A percentile compares a stretch with the other conserved stretches of the same genome.
Evolutionary conservation across 2,797 vertebrate species (phyloP).

Genomic region (Eutrigla gurnardus): DNA sequence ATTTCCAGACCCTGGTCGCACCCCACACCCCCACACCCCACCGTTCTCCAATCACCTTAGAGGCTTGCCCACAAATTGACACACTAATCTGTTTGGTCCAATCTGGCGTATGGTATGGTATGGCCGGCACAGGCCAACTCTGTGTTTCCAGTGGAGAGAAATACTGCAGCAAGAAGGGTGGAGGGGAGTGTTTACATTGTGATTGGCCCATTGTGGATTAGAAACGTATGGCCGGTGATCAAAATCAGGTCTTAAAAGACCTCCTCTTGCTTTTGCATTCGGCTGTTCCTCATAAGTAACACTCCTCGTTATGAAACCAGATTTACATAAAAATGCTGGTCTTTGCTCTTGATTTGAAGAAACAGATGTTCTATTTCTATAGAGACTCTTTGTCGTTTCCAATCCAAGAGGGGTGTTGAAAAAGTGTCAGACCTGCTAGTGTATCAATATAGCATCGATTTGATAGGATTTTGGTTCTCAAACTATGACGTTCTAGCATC

Average conservation of each 20-base stretch:
- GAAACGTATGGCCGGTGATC: conserved; percentile 72
- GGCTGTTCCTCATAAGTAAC: conserved; percentile 56
- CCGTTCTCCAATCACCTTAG: conserved; percentile 62
- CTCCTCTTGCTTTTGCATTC: conserved; percentile 55
- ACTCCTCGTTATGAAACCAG: conserved; percentile 57
- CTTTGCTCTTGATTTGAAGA: conserved; percentile 33
- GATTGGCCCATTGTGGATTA: conserved; percentile 71
- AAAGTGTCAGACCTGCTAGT: neutral
- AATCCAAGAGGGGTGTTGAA: conserved; percentile 14
- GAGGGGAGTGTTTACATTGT: conserved; percentile 46
- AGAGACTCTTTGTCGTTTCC: conserved; percentile 26
- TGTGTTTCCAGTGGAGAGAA: conserved; percentile 37
- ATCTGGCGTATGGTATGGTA: conserved; percentile 67
- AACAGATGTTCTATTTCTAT: conserved; percentile 2
- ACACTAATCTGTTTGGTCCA: conserved; percentile 71
- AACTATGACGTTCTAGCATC: neutral
- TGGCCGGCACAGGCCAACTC: conserved; percentile 30
- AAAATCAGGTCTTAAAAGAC: conserved; percentile 72
- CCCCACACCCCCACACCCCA: conserved; percentile 27
- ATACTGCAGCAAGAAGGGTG: conserved; percentile 26
- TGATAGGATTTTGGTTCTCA: conserved; percentile 9
- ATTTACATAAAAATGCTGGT: conserved; percentile 29
- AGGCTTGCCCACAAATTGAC: conserved; percentile 50
- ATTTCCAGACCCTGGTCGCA: conserved; percentile 49
- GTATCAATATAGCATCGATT: neutral